phyloP scores from a whole-genome alignment of 2,113 vertebrate species.

The Microcebus lehilahytsara region DNA sequence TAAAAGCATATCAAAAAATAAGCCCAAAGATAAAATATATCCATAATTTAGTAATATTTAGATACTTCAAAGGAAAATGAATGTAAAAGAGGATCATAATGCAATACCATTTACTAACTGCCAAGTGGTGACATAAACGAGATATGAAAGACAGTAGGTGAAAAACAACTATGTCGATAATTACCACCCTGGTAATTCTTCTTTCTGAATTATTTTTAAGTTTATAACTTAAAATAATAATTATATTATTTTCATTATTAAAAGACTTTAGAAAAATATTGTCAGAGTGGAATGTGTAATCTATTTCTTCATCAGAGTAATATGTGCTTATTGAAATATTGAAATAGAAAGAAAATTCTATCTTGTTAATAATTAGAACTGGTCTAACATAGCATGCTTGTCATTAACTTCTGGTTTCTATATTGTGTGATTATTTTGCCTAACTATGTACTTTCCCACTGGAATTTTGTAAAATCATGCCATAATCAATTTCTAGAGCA shows the following conservation, averaged over 20 bases:
- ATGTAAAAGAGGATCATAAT: background rate
- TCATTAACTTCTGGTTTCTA: background rate
- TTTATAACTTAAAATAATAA: background rate
- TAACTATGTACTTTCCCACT: background rate
- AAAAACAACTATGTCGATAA: background rate
- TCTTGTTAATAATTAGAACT: background rate
- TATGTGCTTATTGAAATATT: background rate
- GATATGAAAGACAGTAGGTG: background rate
- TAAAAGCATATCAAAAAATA: background rate
- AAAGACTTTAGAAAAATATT: background rate
- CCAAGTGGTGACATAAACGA: background rate
- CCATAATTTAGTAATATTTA: background rate
- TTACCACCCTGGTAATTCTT: background rate
- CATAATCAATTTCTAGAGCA: background rate
- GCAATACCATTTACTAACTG: background rate
- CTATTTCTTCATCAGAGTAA: background rate
- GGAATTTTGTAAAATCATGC: background rate
- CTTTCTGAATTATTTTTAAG: background rate
- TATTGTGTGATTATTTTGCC: background rate
- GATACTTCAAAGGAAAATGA: background rate
- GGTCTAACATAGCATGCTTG: background rate
- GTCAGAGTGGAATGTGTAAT: background rate
- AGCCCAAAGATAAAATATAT: background rate
- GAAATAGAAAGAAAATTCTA: background rate
- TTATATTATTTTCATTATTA: constrained; percentile 9